Evolutionary conservation across 1,140 invertebrate species (phyloP), one percentile per base, ranked within the genome.

Genomic region (Habropoda laboriosa): DNA sequence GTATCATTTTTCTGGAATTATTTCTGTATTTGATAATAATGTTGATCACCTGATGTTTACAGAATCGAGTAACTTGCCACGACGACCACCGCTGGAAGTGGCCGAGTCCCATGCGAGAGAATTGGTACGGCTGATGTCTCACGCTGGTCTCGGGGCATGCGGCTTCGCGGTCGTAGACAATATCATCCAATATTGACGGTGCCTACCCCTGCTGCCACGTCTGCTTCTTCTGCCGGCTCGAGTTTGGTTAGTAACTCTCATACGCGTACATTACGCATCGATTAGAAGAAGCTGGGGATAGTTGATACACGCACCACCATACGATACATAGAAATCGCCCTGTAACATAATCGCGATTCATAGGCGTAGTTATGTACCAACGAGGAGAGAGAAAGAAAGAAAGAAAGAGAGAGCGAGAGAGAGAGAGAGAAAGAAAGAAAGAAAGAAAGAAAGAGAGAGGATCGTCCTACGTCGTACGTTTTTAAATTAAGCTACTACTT

Each of bases 41-140:
- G 32, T 24, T 12, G 21, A 38, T 1, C 10, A 6, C 24, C 4
- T 24, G 10, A 27, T 24, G 30, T 35, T 82, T 88, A 91, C 94
- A 99, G 98, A 98, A 94, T 97, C 97, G 86, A 96, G 96, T 91
- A 97, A 97, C 93, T 95, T 98, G 93, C 96, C 97, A 67, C 95
- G 97, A 88, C 95, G 96, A 85, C 98, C 98, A 55, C 97, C 98
- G 7, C 94, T 99, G 88, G 98, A 99, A 94, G 95, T 98, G 83
- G 97, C 97, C 86, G 95, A 98, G 88, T 96, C 96, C 81, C 98
- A 99, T 91, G 96, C 98, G 27, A 95, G 96, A 85, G 96, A 98
- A 91, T 95, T 99, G 85, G 95, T 99, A 82, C 96, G 95, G 78
- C 93, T 98, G 79, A 99, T 99, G 97, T 96, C 97, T 58, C 96